Evolutionary conservation across 2,888 invertebrate genomes (phyloP).

Genomic region (Synanthedon formicaeformis): DNA sequence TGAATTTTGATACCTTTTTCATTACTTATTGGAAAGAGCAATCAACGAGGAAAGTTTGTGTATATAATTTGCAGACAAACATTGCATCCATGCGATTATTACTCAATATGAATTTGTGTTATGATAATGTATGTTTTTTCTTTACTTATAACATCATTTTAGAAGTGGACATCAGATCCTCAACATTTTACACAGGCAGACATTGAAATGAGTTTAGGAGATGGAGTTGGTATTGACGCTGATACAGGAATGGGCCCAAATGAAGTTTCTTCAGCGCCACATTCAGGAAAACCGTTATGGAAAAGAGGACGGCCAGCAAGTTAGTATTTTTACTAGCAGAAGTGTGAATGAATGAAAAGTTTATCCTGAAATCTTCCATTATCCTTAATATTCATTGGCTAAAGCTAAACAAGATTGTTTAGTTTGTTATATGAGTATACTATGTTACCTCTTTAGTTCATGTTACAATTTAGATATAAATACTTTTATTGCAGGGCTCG

Average conservation of each 20-base stretch:
- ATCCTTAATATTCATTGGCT: too few relatives aligned
- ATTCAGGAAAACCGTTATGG: conserved; percentile 30
- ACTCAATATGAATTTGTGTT: neutral
- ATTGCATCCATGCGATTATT: neutral
- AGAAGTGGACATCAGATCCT: conserved; percentile 40
- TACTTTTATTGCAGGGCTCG: conserved; percentile 20
- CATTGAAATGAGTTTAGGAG: conserved; percentile 28
- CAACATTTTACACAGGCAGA: conserved; percentile 28
- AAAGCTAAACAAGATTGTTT: too few relatives aligned
- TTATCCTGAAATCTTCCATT: too few relatives aligned
- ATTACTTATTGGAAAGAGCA: too few relatives aligned
- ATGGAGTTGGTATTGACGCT: conserved; percentile 20
- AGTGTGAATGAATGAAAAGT: too few relatives aligned
- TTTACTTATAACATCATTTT: conserved; percentile 2
- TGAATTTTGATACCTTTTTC: too few relatives aligned
- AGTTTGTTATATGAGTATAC: too few relatives aligned
- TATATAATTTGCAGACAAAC: too few relatives aligned
- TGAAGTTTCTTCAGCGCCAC: conserved; percentile 33
- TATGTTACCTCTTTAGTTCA: too few relatives aligned
- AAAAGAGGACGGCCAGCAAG: conserved; percentile 37
- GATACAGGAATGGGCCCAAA: conserved; percentile 31
- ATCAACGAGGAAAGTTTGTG: too few relatives aligned
- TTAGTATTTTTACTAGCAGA: conserved; percentile 14
- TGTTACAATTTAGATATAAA: neutral
- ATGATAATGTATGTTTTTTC: neutral